phyloP scores from a whole-genome alignment of 2,797 vertebrate genomes.

The Coranthus polyacanthus region DNA sequence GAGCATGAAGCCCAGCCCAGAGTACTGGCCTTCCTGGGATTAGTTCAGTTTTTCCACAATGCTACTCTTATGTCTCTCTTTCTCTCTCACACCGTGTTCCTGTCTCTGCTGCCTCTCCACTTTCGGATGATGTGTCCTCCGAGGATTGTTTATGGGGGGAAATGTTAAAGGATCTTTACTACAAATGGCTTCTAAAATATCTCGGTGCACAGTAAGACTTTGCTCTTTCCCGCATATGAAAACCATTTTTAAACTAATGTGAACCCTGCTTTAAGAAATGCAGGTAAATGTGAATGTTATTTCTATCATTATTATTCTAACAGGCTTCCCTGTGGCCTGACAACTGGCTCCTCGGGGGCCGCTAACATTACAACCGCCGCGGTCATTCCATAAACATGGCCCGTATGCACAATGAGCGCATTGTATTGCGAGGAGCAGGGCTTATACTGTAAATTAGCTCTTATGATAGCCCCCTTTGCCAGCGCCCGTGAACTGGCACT shows the following conservation, averaged over 20 bases:
- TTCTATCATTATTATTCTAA: constrained; percentile 79
- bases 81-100: neutral
- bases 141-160: constrained; percentile 71
- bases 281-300: constrained; percentile 74
- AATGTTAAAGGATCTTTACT: constrained; percentile 69
- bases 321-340: constrained; percentile 72
- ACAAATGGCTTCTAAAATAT: constrained; percentile 61
- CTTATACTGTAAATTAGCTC: constrained; percentile 56
- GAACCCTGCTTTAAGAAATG: constrained; percentile 44
- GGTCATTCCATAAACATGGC: constrained; percentile 70
- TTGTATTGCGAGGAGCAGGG: constrained; percentile 70
- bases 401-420: constrained; percentile 79
- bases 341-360: constrained; percentile 68
- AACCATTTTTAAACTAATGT: constrained; percentile 22
- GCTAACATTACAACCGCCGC: constrained; percentile 75
- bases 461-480: constrained; percentile 51
- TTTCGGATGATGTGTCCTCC: constrained; percentile 66
- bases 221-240: constrained; percentile 25
- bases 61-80: constrained; percentile 44
- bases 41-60: constrained; percentile 80
- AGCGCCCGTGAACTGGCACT: constrained; percentile 42
- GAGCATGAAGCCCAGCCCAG: constrained; percentile 30
- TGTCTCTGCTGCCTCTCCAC: constrained; percentile 30
- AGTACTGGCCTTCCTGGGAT: constrained; percentile 52
- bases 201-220: constrained; percentile 37